Conservation (phyloP, 2,113 vertebrate species). For the Strix uralensis region DNA sequence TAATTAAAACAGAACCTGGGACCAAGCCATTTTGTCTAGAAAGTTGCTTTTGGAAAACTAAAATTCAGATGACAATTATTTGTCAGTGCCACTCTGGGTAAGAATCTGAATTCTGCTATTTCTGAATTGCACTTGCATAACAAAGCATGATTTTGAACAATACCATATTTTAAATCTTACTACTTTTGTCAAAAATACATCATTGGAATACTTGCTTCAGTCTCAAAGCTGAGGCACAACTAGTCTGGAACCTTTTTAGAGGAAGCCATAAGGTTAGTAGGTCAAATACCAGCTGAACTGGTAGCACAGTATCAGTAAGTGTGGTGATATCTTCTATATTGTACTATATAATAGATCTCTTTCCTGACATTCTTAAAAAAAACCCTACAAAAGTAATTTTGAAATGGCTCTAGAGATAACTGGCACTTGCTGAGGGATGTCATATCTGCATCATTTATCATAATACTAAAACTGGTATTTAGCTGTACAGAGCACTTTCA, state of each 20-base stretch:
- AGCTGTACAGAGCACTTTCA: neutral
- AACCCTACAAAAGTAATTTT: neutral
- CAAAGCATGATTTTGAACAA: neutral
- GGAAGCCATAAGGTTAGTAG: accelerated
- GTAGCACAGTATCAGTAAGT: neutral
- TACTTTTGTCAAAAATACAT: neutral
- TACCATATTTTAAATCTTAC: neutral
- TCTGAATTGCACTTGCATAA: neutral
- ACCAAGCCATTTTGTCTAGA: neutral
- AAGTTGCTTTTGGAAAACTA: neutral
- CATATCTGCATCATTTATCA: neutral
- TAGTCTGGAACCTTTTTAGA: neutral
- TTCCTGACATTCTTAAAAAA: neutral
- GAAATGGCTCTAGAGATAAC: neutral
- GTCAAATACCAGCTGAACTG: neutral
- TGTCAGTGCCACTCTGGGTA: neutral
- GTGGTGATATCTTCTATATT: neutral
- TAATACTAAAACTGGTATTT: neutral
- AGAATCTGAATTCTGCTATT: neutral
- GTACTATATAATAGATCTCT: neutral
- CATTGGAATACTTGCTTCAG: neutral
- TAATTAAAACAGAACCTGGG: neutral
- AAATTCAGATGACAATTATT: neutral
- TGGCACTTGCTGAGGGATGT: neutral
- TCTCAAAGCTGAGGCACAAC: neutral